Evolutionary conservation across 2,888 invertebrate species (phyloP), one percentile per base, ranked within the genome.

Genomic region (Pheosia gnoma): DNA sequence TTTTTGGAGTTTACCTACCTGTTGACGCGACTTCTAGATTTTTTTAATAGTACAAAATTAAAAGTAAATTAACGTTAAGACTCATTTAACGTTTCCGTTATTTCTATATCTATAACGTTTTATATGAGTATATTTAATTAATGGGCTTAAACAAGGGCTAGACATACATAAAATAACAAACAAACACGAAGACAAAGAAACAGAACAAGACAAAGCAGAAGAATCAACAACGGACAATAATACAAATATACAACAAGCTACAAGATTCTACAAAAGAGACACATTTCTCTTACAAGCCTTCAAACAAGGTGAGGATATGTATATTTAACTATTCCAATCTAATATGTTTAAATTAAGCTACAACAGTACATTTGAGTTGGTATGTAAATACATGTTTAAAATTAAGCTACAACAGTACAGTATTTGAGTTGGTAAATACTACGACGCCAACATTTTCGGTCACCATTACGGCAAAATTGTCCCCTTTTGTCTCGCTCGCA

Each of bases 1-100:
- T 89, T 92, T 87, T 88, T 79, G 82, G 84, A 87, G 82, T 89
- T 92, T 93, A 93, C 87, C 92, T 91, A 91, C 89, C 87, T 88
- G 91, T 93, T 92, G 87, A 90, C 86, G 76, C 80, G 79, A 89
- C 84, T 91, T 93, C 91, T 89, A 92, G 87, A 91, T 93, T 93
- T 93, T 83, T 92, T 93, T 93, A 85, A 93, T 88, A 93, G 93
- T 93, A 93, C 93, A 93, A 93, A 93, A 93, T 93, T 92, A 87
- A 82, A 88, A 87, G 75, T 80, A 91, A 93, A 93, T 92, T 93
- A 91, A 88, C 82, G 80, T 91, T 93, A 93, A 91, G 91, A 90
- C 85, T 93, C 84, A 91, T 88, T 93, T 93, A 85, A 90, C 85
- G 78, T 86, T 92, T 91, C 81, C 84, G 88, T 93, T 92, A 90